Evolutionary conservation across 2,797 vertebrate species (phyloP).

Genomic region (Labroides dimidiatus): DNA sequence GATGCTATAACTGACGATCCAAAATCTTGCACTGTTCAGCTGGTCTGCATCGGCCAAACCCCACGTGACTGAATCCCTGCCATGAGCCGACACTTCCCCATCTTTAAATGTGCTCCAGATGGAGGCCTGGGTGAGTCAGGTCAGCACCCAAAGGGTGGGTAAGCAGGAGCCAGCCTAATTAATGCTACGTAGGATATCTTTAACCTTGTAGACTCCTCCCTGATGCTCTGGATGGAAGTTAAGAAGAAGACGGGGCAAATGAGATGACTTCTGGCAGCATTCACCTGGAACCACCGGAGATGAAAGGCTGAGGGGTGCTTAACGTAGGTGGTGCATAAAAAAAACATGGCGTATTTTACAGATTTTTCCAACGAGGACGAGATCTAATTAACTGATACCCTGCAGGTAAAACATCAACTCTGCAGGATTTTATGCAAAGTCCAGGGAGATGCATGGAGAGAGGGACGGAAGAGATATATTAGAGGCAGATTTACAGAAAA

Average conservation of each 20-base stretch:
- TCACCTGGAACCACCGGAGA: conserved; percentile 2
- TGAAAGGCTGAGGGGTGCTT: conserved; percentile 3
- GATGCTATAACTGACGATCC: not conserved
- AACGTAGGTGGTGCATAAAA: conserved; percentile 41
- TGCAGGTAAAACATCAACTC: conserved; percentile 52
- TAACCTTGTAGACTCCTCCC: conserved; percentile 18
- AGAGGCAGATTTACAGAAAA: conserved; percentile 1
- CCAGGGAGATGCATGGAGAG: conserved; percentile 1
- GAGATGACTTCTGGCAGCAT: conserved; percentile 15
- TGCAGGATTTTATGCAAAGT: conserved; percentile 18
- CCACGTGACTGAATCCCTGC: not conserved
- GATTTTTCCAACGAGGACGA: conserved; percentile 44
- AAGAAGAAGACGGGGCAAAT: not conserved
- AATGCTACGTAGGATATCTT: conserved; percentile 13
- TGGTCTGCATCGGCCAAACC: not conserved
- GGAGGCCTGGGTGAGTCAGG: conserved; percentile 19
- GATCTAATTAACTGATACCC: conserved; percentile 53
- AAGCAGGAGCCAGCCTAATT: conserved; percentile 16
- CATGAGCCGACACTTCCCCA: not conserved
- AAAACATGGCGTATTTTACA: conserved; percentile 34
- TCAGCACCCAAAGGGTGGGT: conserved; percentile 24
- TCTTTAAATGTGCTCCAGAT: conserved; percentile 20
- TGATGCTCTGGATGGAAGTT: conserved; percentile 11
- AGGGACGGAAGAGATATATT: not conserved
- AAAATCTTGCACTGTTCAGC: not conserved